phyloP scores from a whole-genome alignment of 2,888 invertebrate genomes.

The Gnatocerus cornutus region DNA sequence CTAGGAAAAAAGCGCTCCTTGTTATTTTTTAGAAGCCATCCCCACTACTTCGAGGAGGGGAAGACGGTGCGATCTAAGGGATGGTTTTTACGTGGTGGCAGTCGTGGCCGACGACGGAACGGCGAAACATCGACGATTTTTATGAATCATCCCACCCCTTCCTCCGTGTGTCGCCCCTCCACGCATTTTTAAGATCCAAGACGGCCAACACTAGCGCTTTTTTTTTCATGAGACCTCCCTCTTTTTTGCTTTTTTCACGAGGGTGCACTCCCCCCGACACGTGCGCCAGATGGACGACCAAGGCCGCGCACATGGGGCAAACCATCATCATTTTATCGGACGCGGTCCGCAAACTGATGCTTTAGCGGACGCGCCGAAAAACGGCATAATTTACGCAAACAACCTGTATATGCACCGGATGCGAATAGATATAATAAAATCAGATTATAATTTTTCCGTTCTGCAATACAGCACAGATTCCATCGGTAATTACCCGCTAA shows the following conservation, averaged over 20 bases:
- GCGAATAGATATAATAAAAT: conserved; percentile 1
- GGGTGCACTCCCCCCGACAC: conserved; percentile 10
- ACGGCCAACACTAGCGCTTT: conserved; percentile 11
- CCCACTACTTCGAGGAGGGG: conserved; percentile 56
- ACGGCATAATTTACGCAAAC: background rate
- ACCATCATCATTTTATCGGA: too few species aligned
- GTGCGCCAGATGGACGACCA: conserved; percentile 14
- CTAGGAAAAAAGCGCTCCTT: conserved; percentile 67
- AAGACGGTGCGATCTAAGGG: conserved; percentile 22
- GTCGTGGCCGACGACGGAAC: conserved; percentile 13
- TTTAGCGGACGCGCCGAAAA: too few species aligned
- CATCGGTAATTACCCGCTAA: background rate
- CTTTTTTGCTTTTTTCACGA: conserved; percentile 25
- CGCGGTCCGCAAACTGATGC: too few species aligned
- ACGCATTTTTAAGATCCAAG: conserved; percentile 1
- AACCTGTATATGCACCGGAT: background rate
- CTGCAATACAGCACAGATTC: background rate
- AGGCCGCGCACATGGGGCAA: conserved; percentile 4
- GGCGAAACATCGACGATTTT: conserved; percentile 16
- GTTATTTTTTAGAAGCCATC: conserved; percentile 66
- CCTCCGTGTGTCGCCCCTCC: conserved; percentile 13
- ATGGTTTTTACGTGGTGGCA: conserved; percentile 9
- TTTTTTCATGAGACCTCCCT: background rate
- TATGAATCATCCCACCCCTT: conserved; percentile 9
- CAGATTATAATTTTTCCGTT: background rate